Evolutionary conservation across 2,113 vertebrate species (phyloP).

Genomic region (Psilopsiagon aymara): DNA sequence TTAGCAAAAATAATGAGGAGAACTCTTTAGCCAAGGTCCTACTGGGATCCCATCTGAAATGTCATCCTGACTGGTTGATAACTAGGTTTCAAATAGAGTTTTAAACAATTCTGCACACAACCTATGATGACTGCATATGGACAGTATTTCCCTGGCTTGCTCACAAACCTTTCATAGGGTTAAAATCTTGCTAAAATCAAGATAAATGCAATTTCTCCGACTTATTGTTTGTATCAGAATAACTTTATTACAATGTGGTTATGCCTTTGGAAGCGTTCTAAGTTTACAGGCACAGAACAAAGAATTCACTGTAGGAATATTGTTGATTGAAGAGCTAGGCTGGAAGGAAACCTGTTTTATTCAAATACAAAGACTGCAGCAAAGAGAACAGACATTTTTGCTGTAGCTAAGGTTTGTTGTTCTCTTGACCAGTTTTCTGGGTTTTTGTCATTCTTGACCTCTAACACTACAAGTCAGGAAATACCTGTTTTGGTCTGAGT

Average conservation of each 20-base stretch:
- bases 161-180: not conserved
- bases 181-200: not conserved
- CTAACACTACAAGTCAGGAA: not conserved
- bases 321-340: not conserved
- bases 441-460: not conserved
- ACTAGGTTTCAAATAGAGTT: not conserved
- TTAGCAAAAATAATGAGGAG: slow-evolving; percentile 9
- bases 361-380: not conserved
- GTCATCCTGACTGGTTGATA: not conserved
- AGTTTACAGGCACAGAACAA: not conserved
- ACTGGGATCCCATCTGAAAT: not conserved
- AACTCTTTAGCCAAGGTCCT: not conserved
- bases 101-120: not conserved
- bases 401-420: not conserved
- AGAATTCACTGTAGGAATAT: not conserved
- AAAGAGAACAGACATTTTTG: not conserved
- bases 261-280: not conserved
- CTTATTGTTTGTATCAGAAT: not conserved
- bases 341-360: not conserved
- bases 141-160: not conserved
- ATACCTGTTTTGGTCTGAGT: not conserved
- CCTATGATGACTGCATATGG: not conserved
- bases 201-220: not conserved
- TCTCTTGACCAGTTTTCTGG: not conserved
- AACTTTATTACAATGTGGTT: not conserved